Conservation (phyloP, 2,113 vertebrate species). For the Mustelus asterias region DNA sequence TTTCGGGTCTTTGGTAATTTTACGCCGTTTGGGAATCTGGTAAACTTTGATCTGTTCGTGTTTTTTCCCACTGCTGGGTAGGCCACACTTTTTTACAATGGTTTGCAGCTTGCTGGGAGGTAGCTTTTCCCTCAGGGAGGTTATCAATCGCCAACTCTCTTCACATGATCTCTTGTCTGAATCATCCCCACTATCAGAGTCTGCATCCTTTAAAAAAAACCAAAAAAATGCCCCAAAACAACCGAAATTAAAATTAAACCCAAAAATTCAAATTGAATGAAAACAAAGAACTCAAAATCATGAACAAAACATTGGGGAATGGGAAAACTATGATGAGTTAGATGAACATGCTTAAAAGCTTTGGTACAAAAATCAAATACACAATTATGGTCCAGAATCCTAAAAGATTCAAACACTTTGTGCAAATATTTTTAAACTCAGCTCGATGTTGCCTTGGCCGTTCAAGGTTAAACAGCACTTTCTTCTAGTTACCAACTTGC, state of each 20-base stretch:
- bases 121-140: slow-evolving; percentile 97
- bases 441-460: slow-evolving; percentile 15
- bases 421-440: slow-evolving; percentile 63
- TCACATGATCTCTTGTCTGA: slow-evolving; percentile 99
- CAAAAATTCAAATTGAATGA: slow-evolving; percentile 46
- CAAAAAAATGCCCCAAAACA: slow-evolving; percentile 85
- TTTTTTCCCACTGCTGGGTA: slow-evolving; percentile 97
- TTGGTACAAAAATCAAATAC: slow-evolving; percentile 53
- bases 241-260: slow-evolving; percentile 73
- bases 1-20: slow-evolving; percentile 93
- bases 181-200: slow-evolving; percentile 99
- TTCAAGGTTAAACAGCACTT: neutral
- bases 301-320: slow-evolving; percentile 36
- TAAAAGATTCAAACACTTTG: slow-evolving; percentile 38
- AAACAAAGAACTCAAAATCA: slow-evolving; percentile 66
- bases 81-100: slow-evolving; percentile 98
- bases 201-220: slow-evolving; percentile 98
- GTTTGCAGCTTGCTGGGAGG: slow-evolving; percentile 98
- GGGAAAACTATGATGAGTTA: slow-evolving; percentile 22
- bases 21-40: slow-evolving; percentile 88
- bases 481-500: too few relatives aligned
- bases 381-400: slow-evolving; percentile 49
- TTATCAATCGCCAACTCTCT: slow-evolving; percentile 99
- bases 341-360: slow-evolving; percentile 21
- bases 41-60: slow-evolving; percentile 95